A percentile compares a stretch with the other conserved stretches of the same genome.
phyloP scores from a whole-genome alignment of 2,797 vertebrate species.

The Cercopithecus mitis region DNA sequence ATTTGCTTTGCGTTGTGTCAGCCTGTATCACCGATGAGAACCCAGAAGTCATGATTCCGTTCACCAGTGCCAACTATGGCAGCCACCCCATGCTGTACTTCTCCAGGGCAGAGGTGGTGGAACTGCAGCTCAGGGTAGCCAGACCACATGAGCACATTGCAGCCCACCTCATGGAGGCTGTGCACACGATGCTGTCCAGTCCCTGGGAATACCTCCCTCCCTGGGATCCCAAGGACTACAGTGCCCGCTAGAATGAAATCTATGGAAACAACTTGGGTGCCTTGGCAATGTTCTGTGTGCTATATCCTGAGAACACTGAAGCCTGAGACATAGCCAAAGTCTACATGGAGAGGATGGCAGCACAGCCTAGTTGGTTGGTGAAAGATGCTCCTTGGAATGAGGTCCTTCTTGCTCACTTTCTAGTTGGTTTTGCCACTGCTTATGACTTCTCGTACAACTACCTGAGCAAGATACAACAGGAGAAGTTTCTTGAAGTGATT shows the following conservation, averaged over 20 bases:
- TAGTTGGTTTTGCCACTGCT: constrained; percentile 96
- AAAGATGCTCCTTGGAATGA: constrained; percentile 98
- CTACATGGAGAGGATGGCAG: constrained; percentile 99
- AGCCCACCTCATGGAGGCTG: constrained; percentile 89
- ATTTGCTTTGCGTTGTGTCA: constrained; percentile 87
- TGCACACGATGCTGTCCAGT: constrained; percentile 92
- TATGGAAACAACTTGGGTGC: constrained; percentile 98
- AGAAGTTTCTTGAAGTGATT: constrained; percentile 95
- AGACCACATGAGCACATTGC: constrained; percentile 91
- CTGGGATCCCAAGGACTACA: constrained; percentile 94
- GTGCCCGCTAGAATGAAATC: constrained; percentile 96
- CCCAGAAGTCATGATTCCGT: constrained; percentile 88
- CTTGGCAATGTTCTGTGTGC: constrained; percentile 95
- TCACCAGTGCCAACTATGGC: constrained; percentile 94
- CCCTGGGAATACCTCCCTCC: constrained; percentile 95
- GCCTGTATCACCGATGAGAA: constrained; percentile 82
- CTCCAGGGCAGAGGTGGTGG: constrained; percentile 87
- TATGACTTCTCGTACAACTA: constrained; percentile 97
- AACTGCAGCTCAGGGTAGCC: constrained; percentile 87
- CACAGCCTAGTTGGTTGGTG: constrained; percentile 99
- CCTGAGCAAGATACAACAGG: constrained; percentile 93
- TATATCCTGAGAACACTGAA: constrained; percentile 94
- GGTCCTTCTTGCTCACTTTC: constrained; percentile 95
- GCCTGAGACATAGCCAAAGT: constrained; percentile 92
- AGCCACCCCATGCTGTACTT: constrained; percentile 99